phyloP scores from a whole-genome alignment of 2,113 vertebrate genomes.

The Takifugu bimaculatus region DNA sequence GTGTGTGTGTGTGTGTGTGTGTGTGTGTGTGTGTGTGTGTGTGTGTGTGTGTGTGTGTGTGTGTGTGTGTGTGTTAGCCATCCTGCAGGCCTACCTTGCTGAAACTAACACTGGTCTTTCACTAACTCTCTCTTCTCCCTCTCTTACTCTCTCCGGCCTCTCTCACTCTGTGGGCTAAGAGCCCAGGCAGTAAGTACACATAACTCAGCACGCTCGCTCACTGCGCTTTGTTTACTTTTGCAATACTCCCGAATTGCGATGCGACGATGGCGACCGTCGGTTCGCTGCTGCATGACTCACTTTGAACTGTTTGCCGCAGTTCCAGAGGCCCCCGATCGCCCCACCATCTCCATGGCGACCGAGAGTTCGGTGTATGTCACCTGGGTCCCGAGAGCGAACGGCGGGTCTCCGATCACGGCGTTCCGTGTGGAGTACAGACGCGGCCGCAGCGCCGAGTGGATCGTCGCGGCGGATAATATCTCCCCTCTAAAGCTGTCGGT shows the following conservation, averaged over 20 bases:
- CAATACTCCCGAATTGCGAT: slow-evolving; percentile 10
- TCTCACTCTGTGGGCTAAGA: slow-evolving; percentile 61
- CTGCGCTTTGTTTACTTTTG: slow-evolving; percentile 10
- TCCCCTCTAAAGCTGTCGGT: slow-evolving; percentile 94
- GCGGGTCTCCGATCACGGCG: slow-evolving; percentile 92
- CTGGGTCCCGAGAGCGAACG: slow-evolving; percentile 95
- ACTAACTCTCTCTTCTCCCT: slow-evolving; percentile 61
- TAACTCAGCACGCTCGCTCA: slow-evolving; percentile 24
- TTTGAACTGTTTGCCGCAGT: slow-evolving; percentile 66
- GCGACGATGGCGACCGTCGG: slow-evolving; percentile 6
- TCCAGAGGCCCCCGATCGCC: slow-evolving; percentile 92
- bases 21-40: slow-evolving; percentile 1
- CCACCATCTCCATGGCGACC: slow-evolving; percentile 88
- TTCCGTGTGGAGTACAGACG: slow-evolving; percentile 93
- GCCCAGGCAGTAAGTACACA: slow-evolving; percentile 74
- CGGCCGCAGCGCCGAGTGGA: slow-evolving; percentile 81
- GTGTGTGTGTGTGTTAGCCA: slow-evolving; percentile 14
- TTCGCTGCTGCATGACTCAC: not conserved
- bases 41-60: slow-evolving; percentile 7
- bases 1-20: not conserved
- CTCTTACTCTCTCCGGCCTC: slow-evolving; percentile 49
- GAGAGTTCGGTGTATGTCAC: slow-evolving; percentile 94
- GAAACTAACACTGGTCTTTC: slow-evolving; percentile 32
- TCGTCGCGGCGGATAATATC: slow-evolving; percentile 87
- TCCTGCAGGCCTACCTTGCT: slow-evolving; percentile 18